Percentiles rank a stretch among this genome's conserved stretches.
Evolutionary conservation across 2,797 vertebrate species (phyloP).

Genomic region (Argentina silus): DNA sequence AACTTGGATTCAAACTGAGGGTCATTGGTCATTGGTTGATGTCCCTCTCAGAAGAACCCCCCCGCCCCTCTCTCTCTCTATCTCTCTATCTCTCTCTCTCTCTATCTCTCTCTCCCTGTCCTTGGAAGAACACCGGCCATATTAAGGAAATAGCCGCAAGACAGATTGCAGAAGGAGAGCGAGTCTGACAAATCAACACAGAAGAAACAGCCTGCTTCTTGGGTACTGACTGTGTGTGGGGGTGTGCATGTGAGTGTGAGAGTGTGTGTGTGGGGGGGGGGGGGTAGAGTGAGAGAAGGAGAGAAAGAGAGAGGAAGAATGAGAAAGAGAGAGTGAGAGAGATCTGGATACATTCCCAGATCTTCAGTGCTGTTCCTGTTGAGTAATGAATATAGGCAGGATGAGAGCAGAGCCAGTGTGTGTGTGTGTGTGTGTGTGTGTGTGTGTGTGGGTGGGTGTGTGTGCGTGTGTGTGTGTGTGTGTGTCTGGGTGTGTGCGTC

Average conservation of each 20-base stretch:
- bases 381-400: conserved; percentile 49
- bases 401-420: not conserved
- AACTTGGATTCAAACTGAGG: too few species aligned
- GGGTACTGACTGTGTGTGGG: too few species aligned
- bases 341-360: conserved; percentile 42
- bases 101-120: conserved; percentile 20
- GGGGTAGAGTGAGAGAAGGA: conserved; percentile 23
- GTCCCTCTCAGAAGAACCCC: conserved; percentile 1
- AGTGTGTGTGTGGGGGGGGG: too few species aligned
- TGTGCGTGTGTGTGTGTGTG: too few species aligned
- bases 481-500: too few species aligned
- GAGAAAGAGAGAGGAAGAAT: not conserved
- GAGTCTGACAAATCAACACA: not conserved
- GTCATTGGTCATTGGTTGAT: not conserved
- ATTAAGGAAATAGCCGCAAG: conserved; percentile 56
- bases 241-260: too few species aligned
- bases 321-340: conserved; percentile 20
- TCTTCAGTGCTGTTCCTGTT: conserved; percentile 51
- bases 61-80: conserved; percentile 2
- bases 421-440: not conserved
- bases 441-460: not conserved
- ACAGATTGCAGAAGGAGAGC: conserved; percentile 19
- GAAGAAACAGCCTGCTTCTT: too few species aligned
- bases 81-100: conserved; percentile 21
- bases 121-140: conserved; percentile 37